These are phyloP conservation scores for Chitala chitala DNA, from an alignment of 2,113 vertebrate genomes.

Conservation along the genomic window DNA sequence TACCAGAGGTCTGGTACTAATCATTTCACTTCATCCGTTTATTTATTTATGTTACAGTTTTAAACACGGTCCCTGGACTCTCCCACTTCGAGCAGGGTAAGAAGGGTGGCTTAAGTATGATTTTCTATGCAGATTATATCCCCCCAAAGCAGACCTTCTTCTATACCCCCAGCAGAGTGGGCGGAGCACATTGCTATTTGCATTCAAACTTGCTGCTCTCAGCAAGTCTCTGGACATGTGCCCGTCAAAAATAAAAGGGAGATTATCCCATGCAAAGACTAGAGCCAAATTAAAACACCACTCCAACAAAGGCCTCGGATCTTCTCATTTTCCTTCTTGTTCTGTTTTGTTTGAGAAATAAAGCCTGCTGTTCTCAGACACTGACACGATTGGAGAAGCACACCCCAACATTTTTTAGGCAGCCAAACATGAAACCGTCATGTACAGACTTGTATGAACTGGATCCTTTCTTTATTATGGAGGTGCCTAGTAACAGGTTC, in stretches of 20 bases:
- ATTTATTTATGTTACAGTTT: slow-evolving; percentile 6
- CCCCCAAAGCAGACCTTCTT: neutral
- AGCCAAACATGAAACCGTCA: neutral
- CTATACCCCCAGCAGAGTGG: neutral
- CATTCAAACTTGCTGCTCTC: slow-evolving; percentile 35
- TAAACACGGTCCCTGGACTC: neutral
- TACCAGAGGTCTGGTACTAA: neutral
- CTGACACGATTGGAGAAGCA: neutral
- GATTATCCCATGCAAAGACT: slow-evolving; percentile 31
- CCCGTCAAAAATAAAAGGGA: slow-evolving; percentile 27
- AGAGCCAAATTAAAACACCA: slow-evolving; percentile 34
- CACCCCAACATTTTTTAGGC: neutral
- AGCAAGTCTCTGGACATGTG: slow-evolving; percentile 22
- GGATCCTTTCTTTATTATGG: no score
- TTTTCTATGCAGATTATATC: slow-evolving; percentile 10
- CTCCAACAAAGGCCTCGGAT: no score
- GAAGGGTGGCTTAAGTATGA: neutral
- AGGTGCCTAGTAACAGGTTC: neutral
- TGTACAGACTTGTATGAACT: no score
- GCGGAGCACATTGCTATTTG: neutral
- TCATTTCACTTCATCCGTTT: neutral
- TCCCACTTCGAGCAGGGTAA: neutral
- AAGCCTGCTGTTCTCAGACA: neutral
- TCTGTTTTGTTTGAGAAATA: slow-evolving; percentile 39
- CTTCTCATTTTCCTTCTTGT: slow-evolving; percentile 10